phyloP scores from a whole-genome alignment of 1,140 invertebrate species.

The Penaeus japonicus region DNA sequence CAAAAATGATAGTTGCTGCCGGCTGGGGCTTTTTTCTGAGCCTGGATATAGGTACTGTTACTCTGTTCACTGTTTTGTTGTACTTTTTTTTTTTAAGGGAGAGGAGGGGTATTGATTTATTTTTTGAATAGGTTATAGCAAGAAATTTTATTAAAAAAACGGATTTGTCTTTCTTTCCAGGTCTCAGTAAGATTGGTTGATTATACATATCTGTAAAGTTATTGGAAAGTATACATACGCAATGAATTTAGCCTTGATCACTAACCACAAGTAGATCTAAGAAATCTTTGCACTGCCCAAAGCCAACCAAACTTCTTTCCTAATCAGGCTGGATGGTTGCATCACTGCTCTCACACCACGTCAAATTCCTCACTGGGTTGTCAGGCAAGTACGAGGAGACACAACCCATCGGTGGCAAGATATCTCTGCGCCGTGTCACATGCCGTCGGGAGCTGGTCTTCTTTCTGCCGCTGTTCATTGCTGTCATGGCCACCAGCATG shows the following conservation, averaged over 20 bases:
- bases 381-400: conserved; percentile 40
- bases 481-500: conserved; percentile 24
- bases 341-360: conserved; percentile 19
- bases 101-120: not conserved
- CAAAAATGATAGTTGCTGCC: conserved; percentile 17
- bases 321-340: conserved; percentile 32
- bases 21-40: conserved; percentile 24
- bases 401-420: not conserved
- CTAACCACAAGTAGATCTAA: not conserved
- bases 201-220: too few species aligned
- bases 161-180: too few species aligned
- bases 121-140: not conserved
- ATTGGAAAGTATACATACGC: too few species aligned
- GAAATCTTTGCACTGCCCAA: too few species aligned
- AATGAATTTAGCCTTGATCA: too few species aligned
- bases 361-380: conserved; percentile 15
- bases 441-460: conserved; percentile 12
- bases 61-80: not conserved
- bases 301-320: not conserved
- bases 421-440: conserved; percentile 25
- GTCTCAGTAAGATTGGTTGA: too few species aligned
- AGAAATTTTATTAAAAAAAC: too few species aligned
- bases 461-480: not conserved
- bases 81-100: not conserved
- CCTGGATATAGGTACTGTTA: conserved; percentile 33